phyloP scores from a whole-genome alignment of 2,113 vertebrate species.

The Chunga burmeisteri region DNA sequence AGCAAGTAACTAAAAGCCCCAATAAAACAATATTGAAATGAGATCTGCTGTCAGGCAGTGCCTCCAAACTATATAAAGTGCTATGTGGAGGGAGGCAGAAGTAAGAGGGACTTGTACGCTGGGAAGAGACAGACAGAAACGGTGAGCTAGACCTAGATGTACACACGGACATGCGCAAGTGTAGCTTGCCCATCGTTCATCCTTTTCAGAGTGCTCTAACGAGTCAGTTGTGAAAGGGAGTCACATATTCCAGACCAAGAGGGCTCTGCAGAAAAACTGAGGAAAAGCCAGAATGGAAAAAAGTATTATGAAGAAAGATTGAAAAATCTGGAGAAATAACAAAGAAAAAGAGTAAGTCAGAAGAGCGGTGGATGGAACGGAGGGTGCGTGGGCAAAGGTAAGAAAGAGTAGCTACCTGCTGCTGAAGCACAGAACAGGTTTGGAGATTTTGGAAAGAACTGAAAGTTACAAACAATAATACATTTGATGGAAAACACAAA shows the following conservation, averaged over 20 bases:
- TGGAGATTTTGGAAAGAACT: neutral
- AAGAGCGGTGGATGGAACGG: neutral
- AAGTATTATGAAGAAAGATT: neutral
- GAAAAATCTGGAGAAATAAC: neutral
- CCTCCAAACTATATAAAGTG: neutral
- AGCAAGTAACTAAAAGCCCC: neutral
- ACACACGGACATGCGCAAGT: fast-evolving
- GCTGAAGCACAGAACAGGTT: neutral
- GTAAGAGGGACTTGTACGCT: fast-evolving
- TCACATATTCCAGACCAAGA: neutral
- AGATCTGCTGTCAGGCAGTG: neutral
- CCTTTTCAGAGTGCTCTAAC: neutral
- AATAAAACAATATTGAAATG: neutral
- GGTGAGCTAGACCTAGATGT: neutral
- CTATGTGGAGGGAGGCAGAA: neutral
- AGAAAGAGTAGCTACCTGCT: neutral
- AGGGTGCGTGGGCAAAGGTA: neutral
- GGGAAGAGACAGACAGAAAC: neutral
- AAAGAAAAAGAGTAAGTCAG: neutral
- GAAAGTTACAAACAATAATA: neutral
- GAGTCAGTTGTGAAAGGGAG: neutral
- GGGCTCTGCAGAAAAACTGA: neutral
- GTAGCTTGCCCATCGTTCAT: neutral
- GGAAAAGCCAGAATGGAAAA: neutral
- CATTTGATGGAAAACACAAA: neutral